phyloP scores from a whole-genome alignment of 2,888 invertebrate species.

The Galeopsomyia nigrocyanea region DNA sequence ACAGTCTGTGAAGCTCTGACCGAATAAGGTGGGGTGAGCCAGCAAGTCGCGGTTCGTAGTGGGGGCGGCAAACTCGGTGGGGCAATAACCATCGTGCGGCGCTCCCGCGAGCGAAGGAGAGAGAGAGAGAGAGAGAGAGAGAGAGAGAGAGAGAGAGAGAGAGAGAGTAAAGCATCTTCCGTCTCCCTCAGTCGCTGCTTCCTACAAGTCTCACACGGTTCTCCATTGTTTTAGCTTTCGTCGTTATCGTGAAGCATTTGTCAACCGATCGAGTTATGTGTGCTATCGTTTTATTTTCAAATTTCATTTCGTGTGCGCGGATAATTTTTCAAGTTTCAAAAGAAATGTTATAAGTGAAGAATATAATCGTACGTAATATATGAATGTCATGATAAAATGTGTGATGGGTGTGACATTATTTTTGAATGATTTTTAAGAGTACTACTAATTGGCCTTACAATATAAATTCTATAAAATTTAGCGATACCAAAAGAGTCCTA shows the following conservation, averaged over 20 bases:
- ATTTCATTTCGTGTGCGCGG: conserved; percentile 45
- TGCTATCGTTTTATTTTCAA: conserved; percentile 62
- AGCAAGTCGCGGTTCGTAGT: background rate
- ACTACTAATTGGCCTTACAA: no score
- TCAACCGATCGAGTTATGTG: conserved; percentile 46
- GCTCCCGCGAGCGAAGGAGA: background rate
- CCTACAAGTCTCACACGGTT: background rate
- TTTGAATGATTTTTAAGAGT: no score
- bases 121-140: background rate
- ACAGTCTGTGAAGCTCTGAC: no score
- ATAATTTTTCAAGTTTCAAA: conserved; percentile 55
- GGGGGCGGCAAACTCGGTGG: background rate
- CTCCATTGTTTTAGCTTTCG: conserved; percentile 11
- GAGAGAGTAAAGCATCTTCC: background rate
- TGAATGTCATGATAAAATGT: no score
- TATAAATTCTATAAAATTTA: no score
- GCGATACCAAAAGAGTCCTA: no score
- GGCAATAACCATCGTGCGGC: conserved; percentile 9
- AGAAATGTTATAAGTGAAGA: no score
- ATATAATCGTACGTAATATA: no score
- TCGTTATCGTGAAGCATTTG: no score
- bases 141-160: background rate
- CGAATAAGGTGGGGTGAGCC: no score
- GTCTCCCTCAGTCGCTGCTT: background rate
- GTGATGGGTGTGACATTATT: no score